Evolutionary conservation across 2,888 invertebrate genomes (phyloP).

Genomic region (Drosophila nr. medialis): DNA sequence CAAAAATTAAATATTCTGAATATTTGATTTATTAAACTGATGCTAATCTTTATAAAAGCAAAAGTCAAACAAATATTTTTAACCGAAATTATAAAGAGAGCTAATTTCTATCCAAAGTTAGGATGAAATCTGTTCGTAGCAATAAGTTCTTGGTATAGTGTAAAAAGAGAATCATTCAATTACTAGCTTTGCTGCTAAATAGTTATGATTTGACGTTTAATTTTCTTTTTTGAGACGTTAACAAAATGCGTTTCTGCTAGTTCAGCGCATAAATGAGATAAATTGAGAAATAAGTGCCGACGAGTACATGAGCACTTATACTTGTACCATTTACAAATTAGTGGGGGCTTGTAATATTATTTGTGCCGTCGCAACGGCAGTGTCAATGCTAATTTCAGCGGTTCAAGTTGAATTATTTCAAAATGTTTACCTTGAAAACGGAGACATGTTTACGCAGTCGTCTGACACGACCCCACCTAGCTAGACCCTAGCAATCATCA

Average conservation of each 20-base stretch:
- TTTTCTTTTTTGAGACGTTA: conserved; percentile 13
- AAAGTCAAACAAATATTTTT: background rate
- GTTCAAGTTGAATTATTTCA: conserved; percentile 82
- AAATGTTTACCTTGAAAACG: conserved; percentile 78
- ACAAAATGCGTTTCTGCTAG: conserved; percentile 24
- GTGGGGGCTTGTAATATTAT: conserved; percentile 18
- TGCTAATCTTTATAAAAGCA: background rate
- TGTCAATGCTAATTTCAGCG: conserved; percentile 79
- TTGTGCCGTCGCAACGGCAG: conserved; percentile 61
- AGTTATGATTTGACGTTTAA: background rate
- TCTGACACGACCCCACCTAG: conserved; percentile 63
- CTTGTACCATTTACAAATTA: conserved; percentile 6
- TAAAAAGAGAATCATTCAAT: background rate
- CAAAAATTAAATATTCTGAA: background rate
- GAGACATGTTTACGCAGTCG: conserved; percentile 61
- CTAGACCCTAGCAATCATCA: conserved; percentile 46
- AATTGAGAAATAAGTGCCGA: conserved; percentile 24
- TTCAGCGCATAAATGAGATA: conserved; percentile 46
- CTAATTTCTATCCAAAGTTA: background rate
- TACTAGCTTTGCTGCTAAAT: background rate
- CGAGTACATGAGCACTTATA: conserved; percentile 2
- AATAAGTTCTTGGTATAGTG: background rate
- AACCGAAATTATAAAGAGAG: background rate
- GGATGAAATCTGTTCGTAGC: background rate
- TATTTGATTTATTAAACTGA: background rate